A percentile compares a stretch with the other conserved stretches of the same genome.
Conservation (phyloP, 2,797 vertebrate genomes). For the Denticeps clupeoides region DNA sequence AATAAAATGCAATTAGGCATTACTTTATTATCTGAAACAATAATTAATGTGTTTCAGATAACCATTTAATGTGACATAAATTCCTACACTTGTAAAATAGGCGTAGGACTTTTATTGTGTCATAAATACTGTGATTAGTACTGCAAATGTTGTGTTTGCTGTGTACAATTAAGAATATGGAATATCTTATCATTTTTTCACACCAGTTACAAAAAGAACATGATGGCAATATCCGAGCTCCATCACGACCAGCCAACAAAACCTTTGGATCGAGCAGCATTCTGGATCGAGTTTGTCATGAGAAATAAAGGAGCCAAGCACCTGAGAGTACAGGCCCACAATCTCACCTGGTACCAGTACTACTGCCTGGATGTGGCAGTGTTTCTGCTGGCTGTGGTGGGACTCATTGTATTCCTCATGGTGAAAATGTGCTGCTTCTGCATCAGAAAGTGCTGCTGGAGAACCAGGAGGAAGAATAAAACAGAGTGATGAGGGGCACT, state of each 20-base stretch:
- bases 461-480: not conserved
- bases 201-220: constrained; percentile 65
- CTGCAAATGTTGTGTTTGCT: no score
- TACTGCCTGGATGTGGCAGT: constrained; percentile 56
- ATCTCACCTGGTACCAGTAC: constrained; percentile 68
- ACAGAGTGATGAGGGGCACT: no score
- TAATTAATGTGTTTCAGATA: no score
- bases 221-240: constrained; percentile 52
- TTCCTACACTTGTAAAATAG: no score
- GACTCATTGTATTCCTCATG: not conserved
- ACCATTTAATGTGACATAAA: no score
- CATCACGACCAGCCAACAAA: constrained; percentile 62
- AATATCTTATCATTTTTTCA: no score
- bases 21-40: no score
- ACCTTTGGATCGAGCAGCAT: constrained; percentile 56
- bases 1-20: no score
- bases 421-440: not conserved
- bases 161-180: no score
- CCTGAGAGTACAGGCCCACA: constrained; percentile 53
- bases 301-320: constrained; percentile 66
- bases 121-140: no score
- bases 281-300: constrained; percentile 72
- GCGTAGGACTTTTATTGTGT: no score
- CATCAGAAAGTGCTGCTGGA: not conserved
- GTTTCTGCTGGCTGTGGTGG: constrained; percentile 41